These are phyloP conservation scores for Agrypnus murinus DNA, from an alignment of 2,888 invertebrate species.

Conservation along the genomic window DNA sequence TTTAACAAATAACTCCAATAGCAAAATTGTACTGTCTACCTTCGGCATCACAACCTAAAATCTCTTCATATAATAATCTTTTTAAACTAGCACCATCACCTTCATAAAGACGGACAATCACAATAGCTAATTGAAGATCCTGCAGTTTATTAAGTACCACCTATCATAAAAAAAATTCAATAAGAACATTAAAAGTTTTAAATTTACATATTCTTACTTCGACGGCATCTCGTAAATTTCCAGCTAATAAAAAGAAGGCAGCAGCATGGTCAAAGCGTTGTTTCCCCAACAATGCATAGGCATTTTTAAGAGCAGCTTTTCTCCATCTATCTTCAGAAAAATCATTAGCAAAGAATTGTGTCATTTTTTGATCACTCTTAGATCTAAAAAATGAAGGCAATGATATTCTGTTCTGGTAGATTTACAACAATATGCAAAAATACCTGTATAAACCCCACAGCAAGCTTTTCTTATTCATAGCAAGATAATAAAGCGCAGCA, in stretches of 20 bases:
- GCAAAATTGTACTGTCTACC: no score
- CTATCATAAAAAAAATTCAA: conserved; percentile 66
- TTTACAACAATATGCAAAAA: not conserved
- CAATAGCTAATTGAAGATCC: conserved; percentile 96
- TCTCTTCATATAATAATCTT: conserved; percentile 85
- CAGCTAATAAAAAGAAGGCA: conserved; percentile 97
- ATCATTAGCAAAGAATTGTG: conserved; percentile 95
- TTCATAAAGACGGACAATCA: conserved; percentile 94
- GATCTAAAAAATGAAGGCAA: conserved; percentile 80
- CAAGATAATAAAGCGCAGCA: conserved; percentile 96
- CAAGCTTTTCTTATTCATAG: conserved; percentile 98
- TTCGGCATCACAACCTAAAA: conserved; percentile 82
- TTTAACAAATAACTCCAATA: conserved; percentile 31
- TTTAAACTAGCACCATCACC: conserved; percentile 83
- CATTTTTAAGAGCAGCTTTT: conserved; percentile 98
- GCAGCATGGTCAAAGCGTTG: conserved; percentile 98
- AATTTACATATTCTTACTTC: conserved; percentile 76
- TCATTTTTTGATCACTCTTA: conserved; percentile 93
- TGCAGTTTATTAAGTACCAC: conserved; percentile 92
- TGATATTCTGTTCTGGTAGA: no score
- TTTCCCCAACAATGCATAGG: conserved; percentile 94
- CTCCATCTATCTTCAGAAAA: conserved; percentile 96
- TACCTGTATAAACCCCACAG: conserved; percentile 92
- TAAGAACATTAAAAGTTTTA: not conserved
- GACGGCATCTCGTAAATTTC: conserved; percentile 94